Evolutionary conservation across 2,888 invertebrate genomes (phyloP), one percentile per base, ranked within the genome.

Genomic region (Chaetogeoica ovagalla): DNA sequence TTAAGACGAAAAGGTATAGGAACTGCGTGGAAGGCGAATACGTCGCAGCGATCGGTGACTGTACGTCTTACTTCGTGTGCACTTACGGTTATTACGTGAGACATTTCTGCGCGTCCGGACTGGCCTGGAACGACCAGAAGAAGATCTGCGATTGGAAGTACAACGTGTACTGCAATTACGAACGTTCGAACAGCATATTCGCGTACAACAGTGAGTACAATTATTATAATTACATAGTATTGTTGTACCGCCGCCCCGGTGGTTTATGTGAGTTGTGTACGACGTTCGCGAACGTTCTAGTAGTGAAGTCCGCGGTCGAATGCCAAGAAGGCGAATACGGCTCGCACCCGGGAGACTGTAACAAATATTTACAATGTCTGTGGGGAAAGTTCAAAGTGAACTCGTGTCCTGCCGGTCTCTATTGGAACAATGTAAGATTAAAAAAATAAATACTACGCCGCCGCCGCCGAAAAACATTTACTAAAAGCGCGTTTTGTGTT

Each of bases 61-160:
- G 95, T 84, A 91, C 90, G 81, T 89, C 91, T 0, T 95, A 93
- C 85, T 90, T 91, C 83, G 90, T 93, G 83, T 95, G 95, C 84
- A 89, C 93, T 39, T 89, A 90, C 1, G 94, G 94, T 0, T 90
- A 91, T 81, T 87, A 92, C 85, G 89, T 88, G 55, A 91, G 91
- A 83, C 92, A 93, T 83, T 89, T 89, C 83, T 95, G 95, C 85
- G 92, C 94, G 0, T 91, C 92, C 0, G 94, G 94, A 6, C 86
- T 95, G 66, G 94, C 94, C 85, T 95, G 94, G 94, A 93, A 94
- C 83, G 86, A 88, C 37, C 85, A 88, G 0, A 88, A 88, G 71
- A 89, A 89, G 62, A 88, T 91, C 63, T 95, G 95, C 84, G 94
- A 95, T 85, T 95, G 94, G 95, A 94, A 94, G 0, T 88, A 88